Evolutionary conservation across 2,888 invertebrate species (phyloP).

Genomic region (Aspidiotus rigidus): DNA sequence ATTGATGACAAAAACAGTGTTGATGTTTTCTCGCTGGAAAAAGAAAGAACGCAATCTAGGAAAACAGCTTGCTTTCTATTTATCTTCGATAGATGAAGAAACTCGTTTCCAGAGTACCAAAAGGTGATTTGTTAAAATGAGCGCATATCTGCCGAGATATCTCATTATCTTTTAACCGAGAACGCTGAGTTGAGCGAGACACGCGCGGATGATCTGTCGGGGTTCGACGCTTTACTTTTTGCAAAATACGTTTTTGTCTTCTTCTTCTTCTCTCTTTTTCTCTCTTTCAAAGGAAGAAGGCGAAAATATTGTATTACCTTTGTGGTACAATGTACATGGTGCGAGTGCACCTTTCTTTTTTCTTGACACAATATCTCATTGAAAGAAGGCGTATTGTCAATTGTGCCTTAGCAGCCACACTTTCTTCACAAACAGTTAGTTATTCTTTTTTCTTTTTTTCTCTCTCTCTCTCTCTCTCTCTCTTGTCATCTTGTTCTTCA

Average conservation of each 20-base stretch:
- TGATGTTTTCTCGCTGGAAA: conserved; percentile 21
- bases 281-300: not conserved
- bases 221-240: conserved; percentile 31
- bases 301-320: conserved; percentile 22
- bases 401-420: conserved; percentile 20
- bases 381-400: conserved; percentile 26
- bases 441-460: conserved; percentile 21
- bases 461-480: conserved; percentile 15
- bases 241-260: conserved; percentile 30
- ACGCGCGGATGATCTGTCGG: conserved; percentile 27
- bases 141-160: conserved; percentile 33
- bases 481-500: not conserved
- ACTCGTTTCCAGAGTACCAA: conserved; percentile 27
- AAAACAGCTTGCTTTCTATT: conserved; percentile 33
- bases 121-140: conserved; percentile 32
- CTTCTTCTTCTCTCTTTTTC: not conserved
- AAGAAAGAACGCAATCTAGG: conserved; percentile 27
- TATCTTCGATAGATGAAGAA: conserved; percentile 29
- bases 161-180: conserved; percentile 29
- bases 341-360: conserved; percentile 3
- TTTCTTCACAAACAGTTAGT: not conserved
- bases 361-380: conserved; percentile 29
- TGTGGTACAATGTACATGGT: conserved; percentile 7
- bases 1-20: conserved; percentile 31
- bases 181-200: not conserved